A percentile compares a stretch with the other conserved stretches of the same genome.
Evolutionary conservation across 2,888 invertebrate species (phyloP).

Genomic region (Meandrusa payeni): DNA sequence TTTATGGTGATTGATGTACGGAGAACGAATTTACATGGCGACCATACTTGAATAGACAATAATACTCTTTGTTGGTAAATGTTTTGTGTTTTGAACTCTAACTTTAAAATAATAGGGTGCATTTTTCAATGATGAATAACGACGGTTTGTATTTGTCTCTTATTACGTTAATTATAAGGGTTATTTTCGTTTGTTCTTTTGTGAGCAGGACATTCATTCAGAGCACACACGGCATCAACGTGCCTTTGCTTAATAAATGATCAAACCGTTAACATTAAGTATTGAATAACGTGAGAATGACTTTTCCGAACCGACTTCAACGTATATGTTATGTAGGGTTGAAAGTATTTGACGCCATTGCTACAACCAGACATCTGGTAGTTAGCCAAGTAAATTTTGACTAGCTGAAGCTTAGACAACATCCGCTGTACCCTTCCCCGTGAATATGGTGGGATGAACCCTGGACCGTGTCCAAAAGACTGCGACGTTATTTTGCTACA

Average conservation of each 20-base stretch:
- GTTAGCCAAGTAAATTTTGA: too few relatives aligned
- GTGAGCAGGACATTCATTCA: constrained; percentile 14
- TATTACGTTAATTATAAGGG: not conserved
- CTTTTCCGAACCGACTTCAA: too few relatives aligned
- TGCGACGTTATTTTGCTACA: not conserved
- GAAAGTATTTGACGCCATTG: too few relatives aligned
- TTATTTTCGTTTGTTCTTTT: constrained; percentile 2
- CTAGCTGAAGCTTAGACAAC: too few relatives aligned
- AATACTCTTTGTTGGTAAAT: not conserved
- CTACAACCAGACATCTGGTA: too few relatives aligned
- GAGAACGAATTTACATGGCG: constrained; percentile 30
- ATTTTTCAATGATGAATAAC: not conserved
- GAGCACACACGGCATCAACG: constrained; percentile 1
- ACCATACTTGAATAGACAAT: constrained; percentile 30
- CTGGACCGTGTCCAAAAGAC: not conserved
- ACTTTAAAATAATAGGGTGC: not conserved
- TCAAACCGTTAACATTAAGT: constrained; percentile 2
- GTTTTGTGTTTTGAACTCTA: constrained; percentile 6
- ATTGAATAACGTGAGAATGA: constrained; percentile 12
- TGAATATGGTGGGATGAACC: not conserved
- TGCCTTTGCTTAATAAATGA: not conserved
- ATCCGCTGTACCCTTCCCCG: too few relatives aligned
- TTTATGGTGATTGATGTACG: constrained; percentile 16
- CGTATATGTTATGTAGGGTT: too few relatives aligned
- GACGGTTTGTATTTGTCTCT: not conserved